Evolutionary conservation across 2,113 vertebrate species (phyloP).

Genomic region (Atractosteus spatula): DNA sequence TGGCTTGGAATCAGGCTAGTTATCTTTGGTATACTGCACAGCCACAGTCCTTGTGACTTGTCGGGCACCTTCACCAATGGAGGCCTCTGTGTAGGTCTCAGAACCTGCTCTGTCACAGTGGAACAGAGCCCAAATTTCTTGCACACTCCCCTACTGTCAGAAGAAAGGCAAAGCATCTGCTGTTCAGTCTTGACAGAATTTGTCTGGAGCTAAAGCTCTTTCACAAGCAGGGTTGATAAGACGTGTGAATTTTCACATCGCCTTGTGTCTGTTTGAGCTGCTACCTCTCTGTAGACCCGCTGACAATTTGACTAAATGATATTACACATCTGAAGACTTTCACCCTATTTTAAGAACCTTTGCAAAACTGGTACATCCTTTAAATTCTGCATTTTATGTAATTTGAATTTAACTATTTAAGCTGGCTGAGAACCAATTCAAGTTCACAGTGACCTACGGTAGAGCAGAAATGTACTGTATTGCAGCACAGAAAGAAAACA

Average conservation of each 20-base stretch:
- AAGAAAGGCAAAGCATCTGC: not conserved
- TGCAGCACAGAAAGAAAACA: too few species aligned
- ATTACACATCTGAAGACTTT: not conserved
- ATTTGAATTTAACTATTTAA: too few species aligned
- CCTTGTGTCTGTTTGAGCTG: not conserved
- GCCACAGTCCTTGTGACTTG: too few species aligned
- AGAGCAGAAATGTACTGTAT: too few species aligned
- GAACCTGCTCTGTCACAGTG: not conserved
- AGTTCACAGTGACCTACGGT: too few species aligned
- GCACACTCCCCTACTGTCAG: not conserved
- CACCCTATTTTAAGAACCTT: not conserved
- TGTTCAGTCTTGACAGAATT: not conserved
- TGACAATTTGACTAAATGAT: conserved; percentile 12
- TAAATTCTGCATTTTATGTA: too few species aligned
- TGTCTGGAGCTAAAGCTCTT: conserved; percentile 1
- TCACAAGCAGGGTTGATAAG: not conserved
- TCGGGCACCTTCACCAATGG: not conserved
- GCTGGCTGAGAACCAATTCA: too few species aligned
- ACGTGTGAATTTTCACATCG: conserved; percentile 15
- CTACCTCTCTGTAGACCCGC: not conserved
- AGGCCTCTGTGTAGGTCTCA: not conserved
- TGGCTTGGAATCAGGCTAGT: too few species aligned
- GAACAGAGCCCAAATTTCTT: not conserved
- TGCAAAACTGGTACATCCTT: too few species aligned
- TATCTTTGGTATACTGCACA: too few species aligned